These are phyloP conservation scores for Synaphobranchus kaupii DNA, from an alignment of 2,797 vertebrate species.

Conservation along the genomic window DNA sequence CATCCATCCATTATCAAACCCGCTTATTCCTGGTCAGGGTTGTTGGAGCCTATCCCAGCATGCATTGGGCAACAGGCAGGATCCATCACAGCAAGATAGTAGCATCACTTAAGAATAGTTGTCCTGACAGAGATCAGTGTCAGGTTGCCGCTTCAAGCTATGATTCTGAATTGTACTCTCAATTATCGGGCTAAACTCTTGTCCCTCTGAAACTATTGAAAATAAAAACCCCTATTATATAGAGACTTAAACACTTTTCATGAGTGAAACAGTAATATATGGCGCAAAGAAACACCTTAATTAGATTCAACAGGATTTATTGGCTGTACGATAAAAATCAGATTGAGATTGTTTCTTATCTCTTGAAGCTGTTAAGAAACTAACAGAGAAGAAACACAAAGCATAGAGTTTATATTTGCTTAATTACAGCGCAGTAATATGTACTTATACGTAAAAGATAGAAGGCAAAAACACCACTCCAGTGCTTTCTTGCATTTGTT, in stretches of 20 bases:
- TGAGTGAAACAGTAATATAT: background rate
- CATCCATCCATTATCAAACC: too few relatives aligned
- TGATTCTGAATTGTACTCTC: background rate
- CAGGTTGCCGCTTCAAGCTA: background rate
- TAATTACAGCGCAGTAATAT: background rate
- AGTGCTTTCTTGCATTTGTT: background rate
- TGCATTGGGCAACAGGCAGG: too few relatives aligned
- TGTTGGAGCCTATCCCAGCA: too few relatives aligned
- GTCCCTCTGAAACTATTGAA: background rate
- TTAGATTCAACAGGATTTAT: background rate
- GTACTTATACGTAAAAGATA: background rate
- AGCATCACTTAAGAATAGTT: background rate
- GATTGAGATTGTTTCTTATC: background rate
- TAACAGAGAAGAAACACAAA: background rate
- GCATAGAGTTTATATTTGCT: background rate
- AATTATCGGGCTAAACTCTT: background rate
- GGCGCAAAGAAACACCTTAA: background rate
- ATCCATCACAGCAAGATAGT: background rate
- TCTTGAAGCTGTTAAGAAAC: too few relatives aligned
- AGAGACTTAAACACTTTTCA: background rate
- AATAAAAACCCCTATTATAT: background rate
- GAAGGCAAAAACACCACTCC: background rate
- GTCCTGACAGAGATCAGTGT: background rate
- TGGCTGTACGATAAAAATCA: background rate
- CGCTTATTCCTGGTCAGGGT: too few relatives aligned